Evolutionary conservation across 2,888 invertebrate species (phyloP).

Genomic region (Cheiracanthium punctorium): DNA sequence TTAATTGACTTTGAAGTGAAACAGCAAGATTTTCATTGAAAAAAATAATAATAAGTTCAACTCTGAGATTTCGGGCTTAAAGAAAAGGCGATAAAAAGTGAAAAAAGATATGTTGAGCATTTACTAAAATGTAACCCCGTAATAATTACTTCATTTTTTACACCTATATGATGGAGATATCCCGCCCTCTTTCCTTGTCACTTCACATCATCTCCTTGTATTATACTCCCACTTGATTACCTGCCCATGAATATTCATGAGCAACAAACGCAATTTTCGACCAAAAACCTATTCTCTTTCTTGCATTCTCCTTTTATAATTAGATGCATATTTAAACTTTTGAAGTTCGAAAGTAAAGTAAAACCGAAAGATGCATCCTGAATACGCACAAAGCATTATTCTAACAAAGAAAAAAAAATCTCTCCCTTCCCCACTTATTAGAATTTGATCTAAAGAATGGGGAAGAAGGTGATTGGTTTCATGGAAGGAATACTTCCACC

Average conservation of each 20-base stretch:
- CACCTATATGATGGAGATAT: not conserved
- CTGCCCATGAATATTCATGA: conserved; percentile 49
- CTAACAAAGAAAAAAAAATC: not conserved
- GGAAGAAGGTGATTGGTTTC: not conserved
- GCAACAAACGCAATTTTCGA: not conserved
- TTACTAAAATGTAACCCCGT: not conserved
- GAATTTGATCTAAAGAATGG: not conserved
- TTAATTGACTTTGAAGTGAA: no score
- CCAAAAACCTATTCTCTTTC: not conserved
- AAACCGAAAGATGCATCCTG: not conserved
- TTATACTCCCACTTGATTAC: conserved; percentile 5
- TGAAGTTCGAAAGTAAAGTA: not conserved
- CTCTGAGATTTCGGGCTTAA: no score
- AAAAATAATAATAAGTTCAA: no score
- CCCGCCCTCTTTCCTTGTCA: not conserved
- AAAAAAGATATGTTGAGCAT: no score
- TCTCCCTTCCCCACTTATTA: conserved; percentile 3
- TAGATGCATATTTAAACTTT: conserved; percentile 49
- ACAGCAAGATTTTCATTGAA: no score
- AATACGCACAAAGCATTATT: not conserved
- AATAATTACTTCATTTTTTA: not conserved
- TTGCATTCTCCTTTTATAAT: conserved; percentile 7
- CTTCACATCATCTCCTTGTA: not conserved
- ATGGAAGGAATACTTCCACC: not conserved
- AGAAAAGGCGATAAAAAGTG: no score